Evolutionary conservation across 2,113 vertebrate genomes (phyloP), one percentile per base, ranked within the genome.

Genomic region (Melanerpes aurifrons): DNA sequence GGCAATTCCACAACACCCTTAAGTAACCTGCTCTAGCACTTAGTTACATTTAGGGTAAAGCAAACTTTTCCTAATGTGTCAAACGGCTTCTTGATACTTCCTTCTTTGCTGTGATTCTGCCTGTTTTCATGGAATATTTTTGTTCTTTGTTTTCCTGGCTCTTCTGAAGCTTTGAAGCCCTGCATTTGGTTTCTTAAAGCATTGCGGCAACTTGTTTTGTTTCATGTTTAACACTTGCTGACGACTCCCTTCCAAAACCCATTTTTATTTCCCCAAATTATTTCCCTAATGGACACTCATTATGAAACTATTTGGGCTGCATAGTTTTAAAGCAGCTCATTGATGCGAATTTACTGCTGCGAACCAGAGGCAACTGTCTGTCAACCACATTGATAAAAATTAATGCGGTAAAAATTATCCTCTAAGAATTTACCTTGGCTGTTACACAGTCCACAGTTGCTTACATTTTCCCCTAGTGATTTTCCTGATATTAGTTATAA

Each of bases 401-500:
- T 47, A 82, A 90, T 84, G 76, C 0, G 1, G 71, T 74, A 82
- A 83, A 87, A 94, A 71, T 70, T 59, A 72, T 57, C 54, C 64
- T 87, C 45, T 66, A 91, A 83, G 47, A 93, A 83, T 82, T 92
- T 54, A 92, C 75, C 35, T 93, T 91, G 79, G 85, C 89, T 87
- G 57, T 87, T 90, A 88, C 84, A 87, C 37, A 91, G 45, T 59
- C 89, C 2, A 1, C 82, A 63, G 47, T 87, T 86, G 19, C 61
- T 93, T 90, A 70, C 68, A 71, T 84, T 91, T 91, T 83, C 54
- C 85, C 61, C 66, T 29, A 48, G 58, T 67, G 89, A 90, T 93
- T 94, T 94, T 75, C 54, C 58, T 81, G 84, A 87, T 92, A 87
- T 62, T 83, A 68, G 72, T 92, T 93, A 75, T 78, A 93, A 95